A percentile compares a stretch with the other conserved stretches of the same genome.
These are phyloP conservation scores for Heliornis fulica DNA, from an alignment of 2,113 vertebrate genomes.

Conservation along the genomic window DNA sequence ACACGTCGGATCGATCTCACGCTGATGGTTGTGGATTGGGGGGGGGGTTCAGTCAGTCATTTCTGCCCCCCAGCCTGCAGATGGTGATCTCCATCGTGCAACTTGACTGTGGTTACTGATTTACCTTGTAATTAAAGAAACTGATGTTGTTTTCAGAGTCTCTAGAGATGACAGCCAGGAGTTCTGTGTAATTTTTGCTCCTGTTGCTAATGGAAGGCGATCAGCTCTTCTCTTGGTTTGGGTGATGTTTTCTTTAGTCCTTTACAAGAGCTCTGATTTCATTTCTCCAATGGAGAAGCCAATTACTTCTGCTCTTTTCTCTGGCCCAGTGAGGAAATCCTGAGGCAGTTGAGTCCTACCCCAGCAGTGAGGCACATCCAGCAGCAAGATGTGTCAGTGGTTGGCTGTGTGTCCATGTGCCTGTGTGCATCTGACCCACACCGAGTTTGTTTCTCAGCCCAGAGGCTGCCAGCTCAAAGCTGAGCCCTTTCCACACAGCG, in stretches of 20 bases:
- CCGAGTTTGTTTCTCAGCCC: neutral
- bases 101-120: neutral
- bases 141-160: neutral
- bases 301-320: neutral
- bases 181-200: neutral
- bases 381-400: neutral
- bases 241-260: neutral
- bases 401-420: fast-evolving
- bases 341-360: neutral
- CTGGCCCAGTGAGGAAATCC: neutral
- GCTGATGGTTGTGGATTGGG: neutral
- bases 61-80: neutral
- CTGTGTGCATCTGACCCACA: fast-evolving
- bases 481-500: neutral
- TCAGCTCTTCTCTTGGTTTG: neutral
- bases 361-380: neutral
- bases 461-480: neutral
- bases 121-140: neutral
- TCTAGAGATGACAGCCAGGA: neutral
- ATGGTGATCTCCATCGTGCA: neutral
- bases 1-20: fast-evolving
- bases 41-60: neutral
- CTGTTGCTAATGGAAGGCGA: neutral
- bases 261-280: neutral
- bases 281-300: conserved; percentile 54